Conservation (phyloP, 2,888 invertebrate species). For the Protodeltote pygarga region DNA sequence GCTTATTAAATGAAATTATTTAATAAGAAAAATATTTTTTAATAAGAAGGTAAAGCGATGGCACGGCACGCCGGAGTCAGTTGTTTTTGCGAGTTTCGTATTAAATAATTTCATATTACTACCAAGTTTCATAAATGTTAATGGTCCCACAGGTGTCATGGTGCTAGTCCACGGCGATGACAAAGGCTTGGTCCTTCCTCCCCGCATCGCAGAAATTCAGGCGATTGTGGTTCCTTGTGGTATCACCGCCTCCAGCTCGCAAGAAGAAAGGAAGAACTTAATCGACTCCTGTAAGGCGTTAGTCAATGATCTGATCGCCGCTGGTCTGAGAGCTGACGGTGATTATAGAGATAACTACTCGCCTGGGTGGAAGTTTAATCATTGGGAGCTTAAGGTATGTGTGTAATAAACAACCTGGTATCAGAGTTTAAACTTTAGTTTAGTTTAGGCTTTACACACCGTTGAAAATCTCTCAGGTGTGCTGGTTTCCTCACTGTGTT, state of each 20-base stretch:
- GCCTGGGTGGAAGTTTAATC: conserved; percentile 99
- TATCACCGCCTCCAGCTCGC: conserved; percentile 93
- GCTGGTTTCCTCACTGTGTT: too few species aligned
- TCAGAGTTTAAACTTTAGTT: too few species aligned
- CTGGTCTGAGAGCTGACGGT: conserved; percentile 91
- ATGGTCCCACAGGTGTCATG: conserved; percentile 91
- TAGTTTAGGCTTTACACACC: too few species aligned
- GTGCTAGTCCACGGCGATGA: conserved; percentile 98
- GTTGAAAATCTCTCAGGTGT: too few species aligned
- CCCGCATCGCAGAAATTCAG: conserved; percentile 95
- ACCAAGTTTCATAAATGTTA: too few species aligned
- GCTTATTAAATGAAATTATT: too few species aligned
- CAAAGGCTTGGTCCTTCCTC: conserved; percentile 97
- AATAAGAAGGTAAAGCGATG: too few species aligned
- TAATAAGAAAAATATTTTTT: too few species aligned
- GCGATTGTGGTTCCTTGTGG: conserved; percentile 98
- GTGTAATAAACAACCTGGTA: too few species aligned
- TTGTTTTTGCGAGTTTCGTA: too few species aligned
- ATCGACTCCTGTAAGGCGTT: conserved; percentile 90
- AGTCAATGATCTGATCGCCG: conserved; percentile 87
- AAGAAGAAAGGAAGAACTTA: conserved; percentile 90
- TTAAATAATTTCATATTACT: too few species aligned
- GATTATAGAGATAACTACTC: conserved; percentile 98
- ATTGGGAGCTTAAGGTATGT: conserved; percentile 97
- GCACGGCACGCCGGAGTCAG: too few species aligned